Base-by-base conservation (phyloP, 2,888 invertebrate genomes). In the Apamea epomidion region DNA sequence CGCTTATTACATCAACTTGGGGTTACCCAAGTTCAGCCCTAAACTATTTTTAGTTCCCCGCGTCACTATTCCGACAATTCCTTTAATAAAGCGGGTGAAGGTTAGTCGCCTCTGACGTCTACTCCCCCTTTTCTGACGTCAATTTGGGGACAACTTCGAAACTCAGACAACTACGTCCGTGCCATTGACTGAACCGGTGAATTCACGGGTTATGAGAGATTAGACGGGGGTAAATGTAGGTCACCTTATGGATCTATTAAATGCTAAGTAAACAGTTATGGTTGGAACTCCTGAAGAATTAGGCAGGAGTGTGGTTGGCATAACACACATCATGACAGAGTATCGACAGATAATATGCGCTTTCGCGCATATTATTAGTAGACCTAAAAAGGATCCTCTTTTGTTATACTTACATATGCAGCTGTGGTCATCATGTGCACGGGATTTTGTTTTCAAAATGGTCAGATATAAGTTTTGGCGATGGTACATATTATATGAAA, bases 21-120 rank as follows among this genome's bases (percentile, higher is more conserved):
- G 62, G 73, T 78, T 32, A 87, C 60, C 25, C 16, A 75, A 75
- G 48, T 78, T 86, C 72, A 76, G 18, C 5, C 64, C 54, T 16
- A 64, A 81, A 54, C 86, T 87, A 80, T 79, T 70, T 83, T 64
- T 74, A 87, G 79, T 64, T 45, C 58, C 29, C 58, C 51, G 54
- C 80, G 65, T 76, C 54, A 74, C 80, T 76, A 76, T 78, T 70
- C 67, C 75, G 12, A 48, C 69, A 60, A 73, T 69, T 65, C 42
- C 42, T 14, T 5, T 64, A 67, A n/a, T 81, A 76, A 78, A 78
- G 42, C 60, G 74, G 87, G 85, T 81, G 78, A 86, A 81, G 85
- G 85, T 87, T 76, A 84, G 73, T 76, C 62, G 62, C 70, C 68
- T 87, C 75, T 87, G 85, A 86, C 88, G 85, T 78, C 64, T 54